phyloP scores from a whole-genome alignment of 2,797 vertebrate species.

The Alca torda region DNA sequence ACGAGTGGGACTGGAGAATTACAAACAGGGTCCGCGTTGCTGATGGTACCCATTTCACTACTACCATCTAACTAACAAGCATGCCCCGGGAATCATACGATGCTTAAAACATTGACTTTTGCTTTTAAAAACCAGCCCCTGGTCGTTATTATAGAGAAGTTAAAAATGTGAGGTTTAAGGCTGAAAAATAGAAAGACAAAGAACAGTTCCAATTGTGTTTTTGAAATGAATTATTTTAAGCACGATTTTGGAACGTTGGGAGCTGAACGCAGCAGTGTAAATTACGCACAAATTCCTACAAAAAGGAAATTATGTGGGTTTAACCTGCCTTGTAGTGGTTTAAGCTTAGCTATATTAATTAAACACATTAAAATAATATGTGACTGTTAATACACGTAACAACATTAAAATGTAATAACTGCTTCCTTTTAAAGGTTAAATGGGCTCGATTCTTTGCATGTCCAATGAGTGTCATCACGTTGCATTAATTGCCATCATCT shows the following conservation, averaged over 20 bases:
- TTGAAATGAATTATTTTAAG: slow-evolving; percentile 49
- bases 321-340: neutral
- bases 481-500: neutral
- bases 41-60: neutral
- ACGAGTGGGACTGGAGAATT: neutral
- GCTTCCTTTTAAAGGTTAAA: slow-evolving; percentile 51
- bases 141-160: neutral
- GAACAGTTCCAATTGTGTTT: slow-evolving; percentile 54
- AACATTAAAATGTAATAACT: neutral
- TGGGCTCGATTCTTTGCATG: neutral
- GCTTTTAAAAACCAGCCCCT: neutral
- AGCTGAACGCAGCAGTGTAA: neutral
- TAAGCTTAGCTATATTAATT: slow-evolving; percentile 30
- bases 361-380: slow-evolving; percentile 12
- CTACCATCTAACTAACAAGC: neutral
- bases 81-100: neutral
- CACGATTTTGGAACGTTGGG: neutral
- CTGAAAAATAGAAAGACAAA: slow-evolving; percentile 19
- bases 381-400: neutral
- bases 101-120: neutral
- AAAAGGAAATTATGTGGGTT: neutral
- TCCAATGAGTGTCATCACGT: neutral
- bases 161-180: slow-evolving; percentile 3
- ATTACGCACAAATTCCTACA: neutral
- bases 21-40: accelerated